These are phyloP conservation scores for Lochmaea crataegi DNA, from an alignment of 2,888 invertebrate genomes.

Conservation along the genomic window DNA sequence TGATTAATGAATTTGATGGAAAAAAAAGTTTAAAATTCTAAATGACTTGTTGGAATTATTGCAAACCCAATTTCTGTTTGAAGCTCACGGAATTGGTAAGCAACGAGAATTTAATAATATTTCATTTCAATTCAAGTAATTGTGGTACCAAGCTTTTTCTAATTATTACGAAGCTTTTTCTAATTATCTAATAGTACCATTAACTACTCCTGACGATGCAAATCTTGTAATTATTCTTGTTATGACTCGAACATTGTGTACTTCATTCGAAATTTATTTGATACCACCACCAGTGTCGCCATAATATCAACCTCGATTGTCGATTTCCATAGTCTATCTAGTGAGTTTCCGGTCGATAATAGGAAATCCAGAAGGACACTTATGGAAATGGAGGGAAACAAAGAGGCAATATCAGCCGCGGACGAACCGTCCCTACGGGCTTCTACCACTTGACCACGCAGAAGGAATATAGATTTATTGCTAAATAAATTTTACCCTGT, in stretches of 20 bases:
- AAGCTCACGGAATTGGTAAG: not conserved
- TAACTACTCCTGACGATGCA: too few species aligned
- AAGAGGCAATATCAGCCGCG: slow-evolving; percentile 32
- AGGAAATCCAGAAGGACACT: slow-evolving; percentile 45
- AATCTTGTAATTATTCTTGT: not conserved
- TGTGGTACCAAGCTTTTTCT: too few species aligned
- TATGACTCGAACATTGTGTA: not conserved
- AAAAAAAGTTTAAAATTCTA: not conserved
- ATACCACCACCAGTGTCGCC: slow-evolving; percentile 7
- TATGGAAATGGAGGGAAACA: slow-evolving; percentile 44
- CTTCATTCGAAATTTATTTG: not conserved
- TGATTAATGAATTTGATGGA: slow-evolving; percentile 30
- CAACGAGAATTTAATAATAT: too few species aligned
- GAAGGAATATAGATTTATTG: slow-evolving; percentile 45
- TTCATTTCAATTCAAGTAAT: too few species aligned
- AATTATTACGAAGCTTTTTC: too few species aligned
- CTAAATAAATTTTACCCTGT: slow-evolving; percentile 40
- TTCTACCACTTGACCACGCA: slow-evolving; percentile 43
- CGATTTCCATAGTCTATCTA: slow-evolving; percentile 40
- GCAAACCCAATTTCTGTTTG: not conserved
- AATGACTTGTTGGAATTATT: not conserved
- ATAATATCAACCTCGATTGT: slow-evolving; percentile 26
- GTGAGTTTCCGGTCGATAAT: slow-evolving; percentile 46
- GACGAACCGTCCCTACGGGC: slow-evolving; percentile 40
- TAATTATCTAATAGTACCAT: too few species aligned